These are phyloP conservation scores for Astur gentilis DNA, from an alignment of 2,113 vertebrate genomes.

Conservation along the genomic window DNA sequence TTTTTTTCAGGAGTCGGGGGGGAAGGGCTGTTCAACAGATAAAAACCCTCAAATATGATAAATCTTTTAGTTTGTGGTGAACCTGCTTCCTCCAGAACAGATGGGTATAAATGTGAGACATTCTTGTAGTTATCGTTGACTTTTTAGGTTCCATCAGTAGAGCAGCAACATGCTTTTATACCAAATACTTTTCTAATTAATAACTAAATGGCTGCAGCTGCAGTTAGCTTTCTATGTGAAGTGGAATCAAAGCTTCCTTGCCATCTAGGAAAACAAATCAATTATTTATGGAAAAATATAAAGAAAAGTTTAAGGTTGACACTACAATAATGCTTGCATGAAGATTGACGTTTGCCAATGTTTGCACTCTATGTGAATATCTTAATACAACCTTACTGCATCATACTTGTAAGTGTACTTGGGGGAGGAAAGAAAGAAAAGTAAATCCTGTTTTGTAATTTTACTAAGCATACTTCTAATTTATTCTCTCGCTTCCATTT, in stretches of 20 bases:
- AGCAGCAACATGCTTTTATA: neutral
- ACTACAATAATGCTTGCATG: neutral
- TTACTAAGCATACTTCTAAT: neutral
- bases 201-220: neutral
- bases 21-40: neutral
- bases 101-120: neutral
- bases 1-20: neutral
- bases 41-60: neutral
- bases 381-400: neutral
- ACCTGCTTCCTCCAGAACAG: neutral
- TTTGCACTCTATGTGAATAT: neutral
- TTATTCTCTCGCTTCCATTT: neutral
- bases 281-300: neutral
- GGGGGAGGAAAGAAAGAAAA: neutral
- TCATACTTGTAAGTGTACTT: neutral
- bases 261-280: neutral
- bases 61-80: neutral
- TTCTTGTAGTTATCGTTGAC: neutral
- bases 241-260: neutral
- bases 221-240: neutral
- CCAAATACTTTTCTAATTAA: neutral
- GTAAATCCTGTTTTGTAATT: neutral
- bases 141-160: neutral
- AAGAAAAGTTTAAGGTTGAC: neutral
- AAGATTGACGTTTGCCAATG: neutral